Evolutionary conservation across 2,113 vertebrate genomes (phyloP).

Genomic region (Podilymbus podiceps): DNA sequence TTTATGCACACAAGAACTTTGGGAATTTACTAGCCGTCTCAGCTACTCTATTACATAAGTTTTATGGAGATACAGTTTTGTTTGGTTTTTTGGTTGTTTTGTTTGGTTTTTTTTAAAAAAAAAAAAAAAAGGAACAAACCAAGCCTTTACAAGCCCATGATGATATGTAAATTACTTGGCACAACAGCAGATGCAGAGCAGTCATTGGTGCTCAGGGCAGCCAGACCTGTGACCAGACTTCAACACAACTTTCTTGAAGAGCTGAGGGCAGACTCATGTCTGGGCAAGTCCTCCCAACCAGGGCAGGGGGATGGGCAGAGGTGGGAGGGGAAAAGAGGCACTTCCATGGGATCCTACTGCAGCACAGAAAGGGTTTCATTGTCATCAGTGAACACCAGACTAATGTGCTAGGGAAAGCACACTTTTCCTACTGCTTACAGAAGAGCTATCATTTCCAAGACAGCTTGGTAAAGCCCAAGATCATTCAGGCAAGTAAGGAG

Average conservation of each 20-base stretch:
- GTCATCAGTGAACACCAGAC: accelerated
- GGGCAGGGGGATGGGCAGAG: too few relatives aligned
- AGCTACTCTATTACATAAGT: neutral
- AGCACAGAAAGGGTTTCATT: neutral
- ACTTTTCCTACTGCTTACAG: neutral
- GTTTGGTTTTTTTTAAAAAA: neutral
- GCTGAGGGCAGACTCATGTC: neutral
- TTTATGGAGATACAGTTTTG: neutral
- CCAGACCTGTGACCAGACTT: neutral
- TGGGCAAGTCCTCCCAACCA: neutral
- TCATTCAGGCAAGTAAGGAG: neutral
- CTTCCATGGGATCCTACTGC: neutral
- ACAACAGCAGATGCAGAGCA: neutral
- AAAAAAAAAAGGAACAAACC: neutral
- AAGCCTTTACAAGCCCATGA: accelerated
- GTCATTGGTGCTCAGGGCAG: accelerated
- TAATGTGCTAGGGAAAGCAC: neutral
- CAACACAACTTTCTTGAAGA: neutral
- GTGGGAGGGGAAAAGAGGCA: neutral
- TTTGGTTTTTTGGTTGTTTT: too few relatives aligned
- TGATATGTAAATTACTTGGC: neutral
- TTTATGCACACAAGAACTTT: neutral
- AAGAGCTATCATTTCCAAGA: neutral
- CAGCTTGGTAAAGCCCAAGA: neutral
- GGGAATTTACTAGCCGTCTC: neutral